A percentile compares a stretch with the other conserved stretches of the same genome.
These are phyloP conservation scores for Brevimyrus niger DNA, from an alignment of 2,113 vertebrate genomes.

Conservation along the genomic window DNA sequence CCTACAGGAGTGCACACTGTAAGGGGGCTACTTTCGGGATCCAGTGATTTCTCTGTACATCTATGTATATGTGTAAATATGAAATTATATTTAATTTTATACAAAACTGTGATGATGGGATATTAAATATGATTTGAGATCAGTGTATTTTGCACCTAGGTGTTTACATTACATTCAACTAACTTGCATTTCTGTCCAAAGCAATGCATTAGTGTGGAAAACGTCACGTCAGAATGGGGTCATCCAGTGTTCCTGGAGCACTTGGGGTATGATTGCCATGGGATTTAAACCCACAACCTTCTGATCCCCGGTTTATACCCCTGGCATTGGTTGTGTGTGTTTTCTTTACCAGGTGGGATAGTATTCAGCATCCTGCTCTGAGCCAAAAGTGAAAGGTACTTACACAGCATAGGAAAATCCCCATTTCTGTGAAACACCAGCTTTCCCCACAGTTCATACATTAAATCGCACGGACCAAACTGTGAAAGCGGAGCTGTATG, in stretches of 20 bases:
- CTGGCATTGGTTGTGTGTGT: not conserved
- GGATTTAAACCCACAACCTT: not conserved
- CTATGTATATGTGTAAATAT: constrained; percentile 25
- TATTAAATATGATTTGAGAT: not conserved
- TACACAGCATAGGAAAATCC: not conserved
- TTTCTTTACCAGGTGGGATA: constrained; percentile 18
- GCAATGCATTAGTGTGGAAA: not conserved
- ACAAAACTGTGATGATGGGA: constrained; percentile 32
- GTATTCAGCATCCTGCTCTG: not conserved
- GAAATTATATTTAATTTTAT: constrained; percentile 74
- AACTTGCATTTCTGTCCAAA: not conserved
- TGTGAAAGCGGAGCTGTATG: not conserved
- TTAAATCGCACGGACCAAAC: not conserved
- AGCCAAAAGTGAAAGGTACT: constrained; percentile 9
- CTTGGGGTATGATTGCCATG: not conserved
- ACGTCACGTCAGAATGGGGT: not conserved
- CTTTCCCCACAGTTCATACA: not conserved
- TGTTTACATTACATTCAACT: not conserved
- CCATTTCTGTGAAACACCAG: not conserved
- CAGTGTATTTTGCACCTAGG: constrained; percentile 15
- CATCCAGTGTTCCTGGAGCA: not conserved
- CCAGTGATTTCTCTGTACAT: constrained; percentile 39
- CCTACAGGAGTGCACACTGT: not conserved
- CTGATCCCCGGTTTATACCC: not conserved
- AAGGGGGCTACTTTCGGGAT: not conserved